Percentiles rank a stretch among this genome's conserved stretches.
phyloP scores from a whole-genome alignment of 92 coral and sea anemone genomes.

The Epizoanthus illoricatus region DNA sequence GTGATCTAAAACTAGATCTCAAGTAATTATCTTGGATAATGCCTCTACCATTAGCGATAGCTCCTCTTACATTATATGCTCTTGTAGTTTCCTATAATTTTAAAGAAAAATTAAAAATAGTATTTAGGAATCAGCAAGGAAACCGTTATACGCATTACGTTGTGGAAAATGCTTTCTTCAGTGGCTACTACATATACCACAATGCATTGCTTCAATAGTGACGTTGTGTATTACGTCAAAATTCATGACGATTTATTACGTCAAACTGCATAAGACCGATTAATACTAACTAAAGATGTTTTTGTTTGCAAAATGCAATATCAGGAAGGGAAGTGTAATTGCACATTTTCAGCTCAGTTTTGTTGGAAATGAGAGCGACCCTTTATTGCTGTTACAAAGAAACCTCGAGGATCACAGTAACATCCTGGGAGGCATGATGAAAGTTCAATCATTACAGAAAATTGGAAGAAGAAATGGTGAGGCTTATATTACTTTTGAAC shows the following conservation, averaged over 20 bases:
- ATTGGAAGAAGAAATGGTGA: not conserved
- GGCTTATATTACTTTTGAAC: not conserved
- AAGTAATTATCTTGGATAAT: too few species aligned
- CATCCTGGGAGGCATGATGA: not conserved
- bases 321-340: conserved; percentile 2
- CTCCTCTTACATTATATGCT: too few species aligned
- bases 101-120: too few species aligned
- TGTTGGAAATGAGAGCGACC: not conserved
- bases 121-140: too few species aligned
- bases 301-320: not conserved
- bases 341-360: not conserved
- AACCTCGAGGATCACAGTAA: not conserved
- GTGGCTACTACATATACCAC: too few species aligned
- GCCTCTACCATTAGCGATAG: too few species aligned
- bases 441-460: not conserved
- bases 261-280: not conserved
- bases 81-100: too few species aligned
- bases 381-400: not conserved
- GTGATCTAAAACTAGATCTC: too few species aligned
- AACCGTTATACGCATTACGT: too few species aligned
- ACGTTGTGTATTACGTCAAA: too few species aligned
- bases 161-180: too few species aligned
- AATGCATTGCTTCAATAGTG: too few species aligned
- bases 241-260: not conserved
- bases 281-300: not conserved